Evolutionary conservation across 2,113 vertebrate genomes (phyloP).

Genomic region (Otis tarda): DNA sequence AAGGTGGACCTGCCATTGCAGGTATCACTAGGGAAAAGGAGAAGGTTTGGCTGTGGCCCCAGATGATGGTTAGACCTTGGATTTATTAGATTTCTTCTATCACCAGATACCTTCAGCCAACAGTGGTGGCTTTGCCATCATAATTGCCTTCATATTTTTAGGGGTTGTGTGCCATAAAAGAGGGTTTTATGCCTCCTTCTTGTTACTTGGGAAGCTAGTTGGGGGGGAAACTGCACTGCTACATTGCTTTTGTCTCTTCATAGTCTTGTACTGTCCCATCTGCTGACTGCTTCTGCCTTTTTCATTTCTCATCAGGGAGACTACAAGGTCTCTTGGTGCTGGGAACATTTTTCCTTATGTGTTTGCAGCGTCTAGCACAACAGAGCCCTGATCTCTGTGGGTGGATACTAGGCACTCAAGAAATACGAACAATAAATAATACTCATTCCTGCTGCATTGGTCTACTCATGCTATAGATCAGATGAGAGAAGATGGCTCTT

Average conservation of each 20-base stretch:
- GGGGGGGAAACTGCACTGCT: not conserved
- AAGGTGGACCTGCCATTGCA: not conserved
- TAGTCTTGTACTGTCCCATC: not conserved
- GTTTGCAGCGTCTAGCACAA: not conserved
- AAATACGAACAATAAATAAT: constrained; percentile 12
- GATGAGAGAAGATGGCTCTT: not conserved
- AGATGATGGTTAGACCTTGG: not conserved
- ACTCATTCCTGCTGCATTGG: not conserved
- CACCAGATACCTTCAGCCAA: not conserved
- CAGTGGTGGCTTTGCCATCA: not conserved
- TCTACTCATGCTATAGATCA: constrained; percentile 16
- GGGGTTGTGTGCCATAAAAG: not conserved
- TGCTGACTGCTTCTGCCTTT: not conserved
- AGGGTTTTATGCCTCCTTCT: not conserved
- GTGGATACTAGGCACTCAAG: not conserved
- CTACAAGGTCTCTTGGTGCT: not conserved
- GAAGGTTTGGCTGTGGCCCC: not conserved
- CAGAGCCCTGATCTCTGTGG: not conserved
- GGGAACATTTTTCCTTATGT: not conserved
- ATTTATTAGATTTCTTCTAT: not conserved
- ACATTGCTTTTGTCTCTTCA: not conserved
- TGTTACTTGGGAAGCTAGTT: not conserved
- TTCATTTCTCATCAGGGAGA: not conserved
- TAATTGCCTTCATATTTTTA: not conserved
- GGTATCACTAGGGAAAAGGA: not conserved